Evolutionary conservation across 2,113 vertebrate species (phyloP).

Genomic region (Ifrita kowaldi): DNA sequence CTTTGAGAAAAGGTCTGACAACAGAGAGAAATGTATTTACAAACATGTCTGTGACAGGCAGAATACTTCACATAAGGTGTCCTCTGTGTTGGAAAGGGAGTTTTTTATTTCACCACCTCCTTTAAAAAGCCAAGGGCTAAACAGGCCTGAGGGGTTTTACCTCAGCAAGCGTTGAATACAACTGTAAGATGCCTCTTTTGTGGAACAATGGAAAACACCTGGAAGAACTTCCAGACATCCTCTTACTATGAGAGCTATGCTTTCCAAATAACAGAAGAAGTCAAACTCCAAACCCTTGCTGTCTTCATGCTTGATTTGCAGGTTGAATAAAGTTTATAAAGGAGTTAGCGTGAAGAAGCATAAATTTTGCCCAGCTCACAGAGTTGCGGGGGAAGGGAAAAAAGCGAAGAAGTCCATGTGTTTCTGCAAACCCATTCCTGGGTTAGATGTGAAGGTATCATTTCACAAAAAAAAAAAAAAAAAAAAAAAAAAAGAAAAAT

Average conservation of each 20-base stretch:
- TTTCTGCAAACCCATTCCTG: neutral
- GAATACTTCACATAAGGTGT: neutral
- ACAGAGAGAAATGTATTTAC: neutral
- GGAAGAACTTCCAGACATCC: neutral
- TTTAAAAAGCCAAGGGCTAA: neutral
- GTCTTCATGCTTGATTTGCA: neutral
- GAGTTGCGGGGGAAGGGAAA: accelerated
- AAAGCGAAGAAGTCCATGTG: neutral
- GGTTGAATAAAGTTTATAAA: neutral
- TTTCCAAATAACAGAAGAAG: neutral
- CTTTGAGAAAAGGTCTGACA: neutral
- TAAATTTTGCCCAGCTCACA: neutral
- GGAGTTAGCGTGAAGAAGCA: neutral
- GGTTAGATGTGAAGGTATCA: neutral
- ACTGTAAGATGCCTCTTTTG: neutral
- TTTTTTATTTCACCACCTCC: neutral
- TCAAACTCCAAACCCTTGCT: neutral
- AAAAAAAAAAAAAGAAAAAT: neutral
- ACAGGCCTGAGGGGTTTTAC: neutral
- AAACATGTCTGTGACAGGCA: neutral
- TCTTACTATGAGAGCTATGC: neutral
- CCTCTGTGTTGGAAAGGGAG: neutral
- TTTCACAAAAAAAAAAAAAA: neutral
- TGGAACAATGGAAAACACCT: neutral
- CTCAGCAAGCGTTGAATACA: neutral